Conservation (phyloP, 2,113 vertebrate species). For the Oceanites oceanicus region DNA sequence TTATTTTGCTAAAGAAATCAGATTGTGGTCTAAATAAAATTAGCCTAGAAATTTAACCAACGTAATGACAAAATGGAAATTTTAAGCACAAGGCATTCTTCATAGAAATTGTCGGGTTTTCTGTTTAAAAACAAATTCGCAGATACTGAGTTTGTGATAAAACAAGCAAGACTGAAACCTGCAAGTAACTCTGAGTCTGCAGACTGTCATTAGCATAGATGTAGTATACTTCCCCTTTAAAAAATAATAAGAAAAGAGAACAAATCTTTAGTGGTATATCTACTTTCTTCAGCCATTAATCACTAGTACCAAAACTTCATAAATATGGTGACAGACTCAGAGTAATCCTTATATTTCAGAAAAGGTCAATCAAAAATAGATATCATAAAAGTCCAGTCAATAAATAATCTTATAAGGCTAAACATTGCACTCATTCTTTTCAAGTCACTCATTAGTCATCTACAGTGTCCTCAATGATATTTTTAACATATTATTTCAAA, state of each 20-base stretch:
- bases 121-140: background rate
- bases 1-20: background rate
- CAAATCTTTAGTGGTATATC: background rate
- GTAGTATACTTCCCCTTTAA: background rate
- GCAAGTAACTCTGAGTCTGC: background rate
- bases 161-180: background rate
- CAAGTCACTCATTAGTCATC: slow-evolving; percentile 55
- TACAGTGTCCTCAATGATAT: background rate
- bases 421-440: slow-evolving; percentile 41
- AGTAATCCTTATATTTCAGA: slow-evolving; percentile 44
- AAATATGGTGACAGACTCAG: slow-evolving; percentile 11
- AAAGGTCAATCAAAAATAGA: slow-evolving; percentile 61
- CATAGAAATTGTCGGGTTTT: background rate
- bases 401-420: slow-evolving; percentile 58
- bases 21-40: background rate
- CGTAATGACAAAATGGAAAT: background rate
- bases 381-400: slow-evolving; percentile 45
- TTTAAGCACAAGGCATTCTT: background rate
- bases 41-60: background rate
- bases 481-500: slow-evolving; percentile 25
- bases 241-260: background rate
- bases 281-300: slow-evolving; percentile 25
- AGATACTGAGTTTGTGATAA: background rate
- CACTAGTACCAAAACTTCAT: slow-evolving; percentile 5
- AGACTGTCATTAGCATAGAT: background rate